Conservation (phyloP, 2,797 vertebrate genomes). For the Microtus obscurus region DNA sequence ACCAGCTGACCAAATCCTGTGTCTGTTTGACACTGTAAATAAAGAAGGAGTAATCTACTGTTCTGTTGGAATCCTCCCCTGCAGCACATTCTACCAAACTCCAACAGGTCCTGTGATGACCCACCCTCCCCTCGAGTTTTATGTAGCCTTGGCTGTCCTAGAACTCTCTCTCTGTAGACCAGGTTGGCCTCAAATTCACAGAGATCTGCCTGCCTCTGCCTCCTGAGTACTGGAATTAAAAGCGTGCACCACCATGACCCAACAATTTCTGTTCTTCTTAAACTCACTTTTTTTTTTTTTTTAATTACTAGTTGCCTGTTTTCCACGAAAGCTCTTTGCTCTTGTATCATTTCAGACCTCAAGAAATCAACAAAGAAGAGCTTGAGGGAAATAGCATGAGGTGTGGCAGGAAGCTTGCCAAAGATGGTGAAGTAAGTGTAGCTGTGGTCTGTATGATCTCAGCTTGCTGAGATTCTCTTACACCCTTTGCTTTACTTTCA, state of each 20-base stretch:
- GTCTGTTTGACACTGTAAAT: background rate
- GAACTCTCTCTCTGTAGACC: background rate
- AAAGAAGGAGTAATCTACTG: background rate
- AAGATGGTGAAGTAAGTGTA: slow-evolving; percentile 97
- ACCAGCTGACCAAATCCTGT: background rate
- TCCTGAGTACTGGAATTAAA: background rate
- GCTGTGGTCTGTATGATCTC: slow-evolving; percentile 11
- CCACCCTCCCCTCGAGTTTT: background rate
- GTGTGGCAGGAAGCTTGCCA: slow-evolving; percentile 96
- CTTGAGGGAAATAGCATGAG: slow-evolving; percentile 97
- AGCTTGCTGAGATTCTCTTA: background rate
- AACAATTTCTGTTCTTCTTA: slow-evolving; percentile 45
- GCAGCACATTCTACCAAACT: background rate
- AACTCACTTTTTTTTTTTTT: background rate
- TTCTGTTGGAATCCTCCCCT: background rate
- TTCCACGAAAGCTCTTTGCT: slow-evolving; percentile 46
- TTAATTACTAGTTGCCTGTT: slow-evolving; percentile 57
- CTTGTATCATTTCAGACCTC: slow-evolving; percentile 90
- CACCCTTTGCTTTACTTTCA: background rate
- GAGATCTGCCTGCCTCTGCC: background rate
- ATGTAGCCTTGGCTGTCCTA: background rate
- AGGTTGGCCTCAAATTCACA: background rate
- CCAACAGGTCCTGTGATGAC: background rate
- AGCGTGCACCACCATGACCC: background rate
- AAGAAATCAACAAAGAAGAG: slow-evolving; percentile 96